Base-by-base conservation (phyloP, 2,888 invertebrate genomes). In the Drosophila koepferae region DNA sequence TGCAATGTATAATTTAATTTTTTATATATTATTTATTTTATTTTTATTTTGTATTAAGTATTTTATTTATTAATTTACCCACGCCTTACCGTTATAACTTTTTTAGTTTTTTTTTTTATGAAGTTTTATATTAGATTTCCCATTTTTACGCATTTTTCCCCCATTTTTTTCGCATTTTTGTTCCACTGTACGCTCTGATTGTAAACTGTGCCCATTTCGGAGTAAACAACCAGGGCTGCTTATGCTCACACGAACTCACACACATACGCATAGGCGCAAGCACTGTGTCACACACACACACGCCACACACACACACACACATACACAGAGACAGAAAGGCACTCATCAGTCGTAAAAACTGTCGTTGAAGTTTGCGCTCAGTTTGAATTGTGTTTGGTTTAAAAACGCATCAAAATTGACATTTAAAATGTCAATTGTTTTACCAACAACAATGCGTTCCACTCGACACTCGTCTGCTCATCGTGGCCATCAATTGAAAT, bases 351-450 rank as follows among this genome's bases (percentile, higher is more conserved):
- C 78, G 64, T 81, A 77, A 78, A 78, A 78, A 65, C 38, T 63
- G 78, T 67, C 81, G 73, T 73, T 72, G 69, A 79, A 67, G 72
- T 78, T 80, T 77, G 65, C 65, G 78, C 66, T 81, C 56, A 62
- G 78, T 81, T 79, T 81, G 81, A 73, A 79, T 78, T 77, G 74
- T 62, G 66, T 68, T 69, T 66, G 81, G 78, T 53, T 81, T 81
- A 81, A 81, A 79, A 77, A 77, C 81, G 54, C 74, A 81, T 79
- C 81, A 81, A 81, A 79, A 58, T 54, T 60, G 66, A 55, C 74
- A 79, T 63, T 69, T 77, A 36, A 63, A 77, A 70, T 67, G 66
- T 48, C 81, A 81, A 79, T 78, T 79, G 81, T 61, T 59, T 46
- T 31, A 48, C 54, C 41, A 9, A 59, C 66, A 66, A 76, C 66